Evolutionary conservation across 2,113 vertebrate species (phyloP).

Genomic region (Lamprologus speciosus): DNA sequence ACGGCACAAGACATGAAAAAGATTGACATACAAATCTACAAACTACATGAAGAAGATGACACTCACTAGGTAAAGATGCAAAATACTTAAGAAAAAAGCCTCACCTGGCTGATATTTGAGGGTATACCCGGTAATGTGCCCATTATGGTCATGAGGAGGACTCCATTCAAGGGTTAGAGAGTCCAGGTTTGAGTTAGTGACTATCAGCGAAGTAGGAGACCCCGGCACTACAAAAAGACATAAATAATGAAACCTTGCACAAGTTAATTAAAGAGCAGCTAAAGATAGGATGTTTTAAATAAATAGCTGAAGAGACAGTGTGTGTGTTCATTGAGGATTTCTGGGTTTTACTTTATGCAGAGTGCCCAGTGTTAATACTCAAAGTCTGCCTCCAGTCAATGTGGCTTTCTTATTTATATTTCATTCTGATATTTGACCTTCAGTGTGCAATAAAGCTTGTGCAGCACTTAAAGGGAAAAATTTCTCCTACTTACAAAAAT

Average conservation of each 20-base stretch:
- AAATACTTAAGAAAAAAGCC: slow-evolving; percentile 20
- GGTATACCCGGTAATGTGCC: slow-evolving; percentile 84
- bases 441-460: not conserved
- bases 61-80: not conserved
- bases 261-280: not conserved
- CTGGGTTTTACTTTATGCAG: not conserved
- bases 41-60: slow-evolving; percentile 17
- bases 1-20: slow-evolving; percentile 19
- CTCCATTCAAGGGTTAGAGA: slow-evolving; percentile 90
- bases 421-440: not conserved
- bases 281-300: not conserved
- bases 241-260: not conserved
- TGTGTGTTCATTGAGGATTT: not conserved
- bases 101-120: slow-evolving; percentile 93
- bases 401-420: not conserved
- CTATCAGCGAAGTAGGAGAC: slow-evolving; percentile 76
- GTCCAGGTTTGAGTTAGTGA: slow-evolving; percentile 78
- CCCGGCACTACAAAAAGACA: slow-evolving; percentile 79
- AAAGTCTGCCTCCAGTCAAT: not conserved
- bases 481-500: not conserved
- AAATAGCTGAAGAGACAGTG: not conserved
- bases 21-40: slow-evolving; percentile 21
- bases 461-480: not conserved
- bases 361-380: not conserved
- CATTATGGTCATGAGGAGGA: slow-evolving; percentile 83